Conservation (phyloP, 2,113 vertebrate genomes). For the crab-eating macaque (Macaca fascicularis) region T2T-MFA8v1.1 NC_088381.1:15107501-15108000, state of each 20-base stretch:
- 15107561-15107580: not conserved
- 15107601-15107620: not conserved
- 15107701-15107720: not conserved
- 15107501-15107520: not conserved
- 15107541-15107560: not conserved
- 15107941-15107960: not conserved
- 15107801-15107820: not conserved
- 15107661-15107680: not conserved
- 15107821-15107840: not conserved
- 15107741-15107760: not conserved
- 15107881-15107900: not conserved
- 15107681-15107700: not conserved
- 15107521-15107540: not conserved
- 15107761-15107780: not conserved
- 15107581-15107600: not conserved
- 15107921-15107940: not conserved
- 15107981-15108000: not conserved
- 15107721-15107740: not conserved
- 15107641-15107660: not conserved
- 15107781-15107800: not conserved
- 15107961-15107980: not conserved
- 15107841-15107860: not conserved
- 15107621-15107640: too few species aligned
- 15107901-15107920: not conserved
- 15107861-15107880: not conserved